Evolutionary conservation across 2,888 invertebrate genomes (phyloP).

Genomic region (Cheilosia urbana): DNA sequence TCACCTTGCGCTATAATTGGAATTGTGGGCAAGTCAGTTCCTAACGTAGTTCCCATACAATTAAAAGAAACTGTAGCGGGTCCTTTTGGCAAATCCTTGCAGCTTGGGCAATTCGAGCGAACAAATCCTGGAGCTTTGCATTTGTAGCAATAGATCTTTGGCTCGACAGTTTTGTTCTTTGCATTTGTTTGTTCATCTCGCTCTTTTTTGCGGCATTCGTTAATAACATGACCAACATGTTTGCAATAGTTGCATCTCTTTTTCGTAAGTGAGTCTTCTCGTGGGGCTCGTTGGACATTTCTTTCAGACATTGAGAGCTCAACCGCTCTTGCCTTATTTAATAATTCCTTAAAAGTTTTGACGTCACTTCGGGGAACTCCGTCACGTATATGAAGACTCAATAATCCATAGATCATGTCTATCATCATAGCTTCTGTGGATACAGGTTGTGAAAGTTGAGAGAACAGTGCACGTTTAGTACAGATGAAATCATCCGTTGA

Average conservation of each 20-base stretch:
- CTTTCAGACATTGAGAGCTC: constrained; percentile 6
- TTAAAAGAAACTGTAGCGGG: constrained; percentile 3
- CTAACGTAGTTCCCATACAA: background rate
- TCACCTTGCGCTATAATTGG: background rate
- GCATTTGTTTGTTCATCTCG: too few relatives aligned
- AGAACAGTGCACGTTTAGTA: constrained; percentile 2
- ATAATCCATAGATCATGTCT: too few relatives aligned
- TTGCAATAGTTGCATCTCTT: constrained; percentile 17
- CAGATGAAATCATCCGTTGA: background rate
- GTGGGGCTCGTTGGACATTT: background rate
- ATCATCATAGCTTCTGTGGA: too few relatives aligned
- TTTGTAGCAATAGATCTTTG: too few relatives aligned
- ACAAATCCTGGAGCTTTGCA: constrained; percentile 13
- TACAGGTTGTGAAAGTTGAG: too few relatives aligned
- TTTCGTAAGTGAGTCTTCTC: background rate
- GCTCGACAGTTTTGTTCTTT: too few relatives aligned
- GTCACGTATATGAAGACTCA: constrained; percentile 1
- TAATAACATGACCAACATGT: background rate
- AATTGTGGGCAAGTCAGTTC: background rate
- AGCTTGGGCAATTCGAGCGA: constrained; percentile 2
- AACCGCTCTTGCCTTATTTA: constrained; percentile 18
- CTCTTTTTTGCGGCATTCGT: too few relatives aligned
- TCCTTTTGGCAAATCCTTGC: constrained; percentile 4
- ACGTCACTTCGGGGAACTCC: background rate
- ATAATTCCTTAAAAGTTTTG: background rate